Conservation (phyloP, 2,888 invertebrate species). For the Diplolepis rosae region DNA sequence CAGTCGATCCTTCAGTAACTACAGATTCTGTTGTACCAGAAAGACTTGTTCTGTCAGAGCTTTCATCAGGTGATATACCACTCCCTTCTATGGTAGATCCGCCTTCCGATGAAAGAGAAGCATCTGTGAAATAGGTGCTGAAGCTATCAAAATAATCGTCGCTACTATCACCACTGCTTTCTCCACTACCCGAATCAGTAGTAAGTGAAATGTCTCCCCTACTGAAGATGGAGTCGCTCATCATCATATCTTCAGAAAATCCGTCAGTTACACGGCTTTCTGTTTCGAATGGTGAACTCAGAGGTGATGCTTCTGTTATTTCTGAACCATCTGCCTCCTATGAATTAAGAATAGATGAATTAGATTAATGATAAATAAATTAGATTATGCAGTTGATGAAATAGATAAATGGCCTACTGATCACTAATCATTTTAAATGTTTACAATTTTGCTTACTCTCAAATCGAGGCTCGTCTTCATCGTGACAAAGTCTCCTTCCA, state of each 20-base stretch:
- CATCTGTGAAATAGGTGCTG: conserved; percentile 42
- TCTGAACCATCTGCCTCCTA: conserved; percentile 72
- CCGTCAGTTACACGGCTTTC: conserved; percentile 43
- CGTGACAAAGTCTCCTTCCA: conserved; percentile 74
- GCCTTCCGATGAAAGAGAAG: conserved; percentile 38
- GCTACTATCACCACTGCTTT: conserved; percentile 53
- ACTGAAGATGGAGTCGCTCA: conserved; percentile 59
- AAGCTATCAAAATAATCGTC: conserved; percentile 51
- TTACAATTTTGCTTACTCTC: conserved; percentile 52
- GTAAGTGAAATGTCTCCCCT: conserved; percentile 62
- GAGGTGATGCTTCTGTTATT: conserved; percentile 55
- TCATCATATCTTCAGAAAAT: conserved; percentile 62
- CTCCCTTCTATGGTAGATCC: conserved; percentile 61
- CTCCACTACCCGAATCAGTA: conserved; percentile 57
- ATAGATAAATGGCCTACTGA: background rate
- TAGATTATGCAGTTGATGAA: background rate
- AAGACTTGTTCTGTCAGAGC: conserved; percentile 33
- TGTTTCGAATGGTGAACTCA: conserved; percentile 52
- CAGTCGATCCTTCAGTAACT: conserved; percentile 36
- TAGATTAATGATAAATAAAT: background rate
- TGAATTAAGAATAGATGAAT: background rate
- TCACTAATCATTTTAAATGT: conserved; percentile 3
- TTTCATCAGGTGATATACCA: conserved; percentile 52
- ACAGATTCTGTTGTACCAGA: conserved; percentile 42
- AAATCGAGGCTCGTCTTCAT: conserved; percentile 54